These are phyloP conservation scores for Takifugu bimaculatus DNA, from an alignment of 2,113 vertebrate species.

Conservation along the genomic window DNA sequence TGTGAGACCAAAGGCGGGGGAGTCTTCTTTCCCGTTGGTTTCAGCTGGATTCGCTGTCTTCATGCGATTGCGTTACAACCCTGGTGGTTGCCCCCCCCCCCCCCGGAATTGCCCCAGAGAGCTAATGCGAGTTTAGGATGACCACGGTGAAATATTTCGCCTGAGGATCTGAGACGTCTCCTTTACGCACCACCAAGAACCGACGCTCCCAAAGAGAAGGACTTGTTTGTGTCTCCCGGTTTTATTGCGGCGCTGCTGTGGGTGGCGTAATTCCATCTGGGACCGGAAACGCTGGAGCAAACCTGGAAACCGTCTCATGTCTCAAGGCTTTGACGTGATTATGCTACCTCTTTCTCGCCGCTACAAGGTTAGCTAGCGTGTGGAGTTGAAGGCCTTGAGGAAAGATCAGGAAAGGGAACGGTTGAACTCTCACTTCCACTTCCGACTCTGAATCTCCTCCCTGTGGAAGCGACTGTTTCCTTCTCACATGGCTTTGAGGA, in stretches of 20 bases:
- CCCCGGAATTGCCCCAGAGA: constrained; percentile 32
- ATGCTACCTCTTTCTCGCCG: neutral
- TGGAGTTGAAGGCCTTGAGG: no score
- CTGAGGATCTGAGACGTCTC: constrained; percentile 26
- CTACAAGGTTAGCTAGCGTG: no score
- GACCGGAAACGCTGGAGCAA: neutral
- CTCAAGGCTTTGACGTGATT: constrained; percentile 9
- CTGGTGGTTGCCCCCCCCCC: constrained; percentile 5
- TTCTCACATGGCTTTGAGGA: no score
- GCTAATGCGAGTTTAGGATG: constrained; percentile 16
- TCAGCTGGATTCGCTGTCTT: constrained; percentile 31
- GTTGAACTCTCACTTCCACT: no score
- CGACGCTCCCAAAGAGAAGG: constrained; percentile 10
- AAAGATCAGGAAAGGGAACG: no score
- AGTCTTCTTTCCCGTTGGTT: constrained; percentile 16
- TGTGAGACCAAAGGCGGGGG: constrained; percentile 36
- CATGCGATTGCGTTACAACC: constrained; percentile 32
- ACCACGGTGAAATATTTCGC: constrained; percentile 22
- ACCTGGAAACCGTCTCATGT: constrained; percentile 26
- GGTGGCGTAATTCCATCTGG: constrained; percentile 30
- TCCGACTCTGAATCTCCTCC: no score
- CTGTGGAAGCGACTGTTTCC: no score
- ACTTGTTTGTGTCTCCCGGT: constrained; percentile 43
- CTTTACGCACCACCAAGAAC: constrained; percentile 14
- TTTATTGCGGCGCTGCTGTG: constrained; percentile 30